phyloP scores from a whole-genome alignment of 30 jellyfish, hydroid and myxozoan species.

The Turritopsis rubra region DNA sequence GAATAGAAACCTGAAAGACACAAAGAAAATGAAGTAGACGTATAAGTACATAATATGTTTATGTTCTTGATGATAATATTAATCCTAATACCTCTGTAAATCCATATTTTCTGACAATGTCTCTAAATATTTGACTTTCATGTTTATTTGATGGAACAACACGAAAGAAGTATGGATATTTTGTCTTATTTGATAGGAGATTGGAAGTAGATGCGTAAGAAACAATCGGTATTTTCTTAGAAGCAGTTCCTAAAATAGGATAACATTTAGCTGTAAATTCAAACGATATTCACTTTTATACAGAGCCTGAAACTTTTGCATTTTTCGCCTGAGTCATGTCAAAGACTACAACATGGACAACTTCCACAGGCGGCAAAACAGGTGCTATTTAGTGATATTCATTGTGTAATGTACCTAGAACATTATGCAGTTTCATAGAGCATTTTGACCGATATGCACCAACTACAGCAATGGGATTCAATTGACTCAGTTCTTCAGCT shows the following conservation, averaged over 20 bases:
- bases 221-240: slow-evolving; percentile 58
- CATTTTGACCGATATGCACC: slow-evolving; percentile 95
- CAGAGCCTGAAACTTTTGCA: too few relatives aligned
- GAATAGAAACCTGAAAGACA: slow-evolving; percentile 52
- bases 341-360: too few relatives aligned
- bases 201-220: slow-evolving; percentile 84
- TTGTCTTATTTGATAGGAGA: slow-evolving; percentile 49
- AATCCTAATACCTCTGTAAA: slow-evolving; percentile 57
- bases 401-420: slow-evolving; percentile 71
- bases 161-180: slow-evolving; percentile 73
- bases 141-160: slow-evolving; percentile 51
- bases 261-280: too few relatives aligned
- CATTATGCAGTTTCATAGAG: slow-evolving; percentile 63
- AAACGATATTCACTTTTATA: too few relatives aligned
- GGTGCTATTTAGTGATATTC: too few relatives aligned
- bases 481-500: slow-evolving; percentile 51
- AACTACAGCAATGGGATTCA: slow-evolving; percentile 73
- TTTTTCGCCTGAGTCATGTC: too few relatives aligned
- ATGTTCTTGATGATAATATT: neutral
- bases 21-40: neutral
- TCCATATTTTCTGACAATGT: slow-evolving; percentile 57
- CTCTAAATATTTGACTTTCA: slow-evolving; percentile 52
- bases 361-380: too few relatives aligned
- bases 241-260: neutral
- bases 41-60: neutral